phyloP scores from a whole-genome alignment of 2,888 invertebrate genomes.

The Lepidochrysops patricia region DNA sequence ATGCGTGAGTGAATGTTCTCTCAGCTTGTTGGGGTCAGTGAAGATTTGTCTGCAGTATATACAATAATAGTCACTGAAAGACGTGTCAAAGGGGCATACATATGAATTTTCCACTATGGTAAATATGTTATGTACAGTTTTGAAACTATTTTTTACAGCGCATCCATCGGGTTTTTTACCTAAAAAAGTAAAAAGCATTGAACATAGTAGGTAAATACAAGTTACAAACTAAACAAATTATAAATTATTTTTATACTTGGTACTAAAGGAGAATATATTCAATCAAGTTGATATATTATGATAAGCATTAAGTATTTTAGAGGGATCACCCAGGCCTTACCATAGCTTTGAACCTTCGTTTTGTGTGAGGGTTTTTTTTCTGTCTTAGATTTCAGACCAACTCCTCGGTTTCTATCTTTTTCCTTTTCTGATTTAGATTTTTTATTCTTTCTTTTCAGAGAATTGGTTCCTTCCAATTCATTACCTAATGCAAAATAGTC shows the following conservation, averaged over 20 bases:
- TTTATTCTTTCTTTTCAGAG: background rate
- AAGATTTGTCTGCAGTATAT: slow-evolving; percentile 37
- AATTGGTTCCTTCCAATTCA: background rate
- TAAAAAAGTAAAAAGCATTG: background rate
- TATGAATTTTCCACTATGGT: slow-evolving; percentile 49
- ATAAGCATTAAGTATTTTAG: background rate
- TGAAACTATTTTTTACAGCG: slow-evolving; percentile 17
- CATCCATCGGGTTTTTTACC: background rate
- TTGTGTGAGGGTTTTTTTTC: background rate
- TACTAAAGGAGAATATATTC: too few relatives aligned
- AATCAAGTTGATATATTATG: too few relatives aligned
- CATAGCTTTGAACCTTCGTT: background rate
- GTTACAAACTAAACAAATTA: background rate
- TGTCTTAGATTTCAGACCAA: background rate
- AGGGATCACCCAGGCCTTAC: background rate
- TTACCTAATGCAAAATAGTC: background rate
- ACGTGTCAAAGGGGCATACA: slow-evolving; percentile 52
- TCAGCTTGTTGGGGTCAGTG: slow-evolving; percentile 44
- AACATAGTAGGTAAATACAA: background rate
- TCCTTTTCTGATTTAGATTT: background rate
- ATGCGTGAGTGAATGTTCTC: slow-evolving; percentile 48
- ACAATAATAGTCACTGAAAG: slow-evolving; percentile 55
- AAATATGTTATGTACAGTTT: slow-evolving; percentile 37
- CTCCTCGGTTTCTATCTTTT: background rate
- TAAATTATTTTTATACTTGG: too few relatives aligned